phyloP scores from a whole-genome alignment of 2,113 vertebrate species.

The Micronycteris hirsuta region DNA sequence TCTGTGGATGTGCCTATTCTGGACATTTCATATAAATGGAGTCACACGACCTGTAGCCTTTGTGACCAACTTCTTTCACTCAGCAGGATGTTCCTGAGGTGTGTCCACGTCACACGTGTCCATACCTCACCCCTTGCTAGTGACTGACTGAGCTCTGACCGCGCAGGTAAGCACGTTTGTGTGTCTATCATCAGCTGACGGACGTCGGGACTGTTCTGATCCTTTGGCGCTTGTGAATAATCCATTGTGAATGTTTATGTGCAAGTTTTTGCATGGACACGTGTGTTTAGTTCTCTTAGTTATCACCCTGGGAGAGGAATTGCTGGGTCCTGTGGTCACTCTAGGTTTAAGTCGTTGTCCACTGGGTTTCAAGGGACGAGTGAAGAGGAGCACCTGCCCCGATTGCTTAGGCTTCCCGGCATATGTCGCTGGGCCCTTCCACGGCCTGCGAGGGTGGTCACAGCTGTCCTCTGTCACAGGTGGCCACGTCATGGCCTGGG shows the following conservation, averaged over 20 bases:
- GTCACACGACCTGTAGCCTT: not conserved
- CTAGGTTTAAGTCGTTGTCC: not conserved
- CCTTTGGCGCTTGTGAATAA: not conserved
- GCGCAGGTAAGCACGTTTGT: not conserved
- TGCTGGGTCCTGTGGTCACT: not conserved
- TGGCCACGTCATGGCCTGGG: not conserved
- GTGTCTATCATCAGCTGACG: not conserved
- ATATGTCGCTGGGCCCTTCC: not conserved
- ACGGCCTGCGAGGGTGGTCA: not conserved
- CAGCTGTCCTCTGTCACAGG: not conserved
- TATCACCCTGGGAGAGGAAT: not conserved
- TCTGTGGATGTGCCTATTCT: not conserved
- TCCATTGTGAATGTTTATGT: not conserved
- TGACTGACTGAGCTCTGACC: not conserved
- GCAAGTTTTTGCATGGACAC: rapidly evolving
- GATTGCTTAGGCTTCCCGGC: not conserved
- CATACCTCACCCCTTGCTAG: not conserved
- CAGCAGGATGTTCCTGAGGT: not conserved
- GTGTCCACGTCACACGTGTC: not conserved
- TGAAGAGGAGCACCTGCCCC: not conserved
- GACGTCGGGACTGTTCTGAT: rapidly evolving
- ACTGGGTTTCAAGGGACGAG: not conserved
- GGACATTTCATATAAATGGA: not conserved
- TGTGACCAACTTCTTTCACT: not conserved
- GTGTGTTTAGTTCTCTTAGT: not conserved